Evolutionary conservation across 2,888 invertebrate species (phyloP).

Genomic region (Autographa gamma): DNA sequence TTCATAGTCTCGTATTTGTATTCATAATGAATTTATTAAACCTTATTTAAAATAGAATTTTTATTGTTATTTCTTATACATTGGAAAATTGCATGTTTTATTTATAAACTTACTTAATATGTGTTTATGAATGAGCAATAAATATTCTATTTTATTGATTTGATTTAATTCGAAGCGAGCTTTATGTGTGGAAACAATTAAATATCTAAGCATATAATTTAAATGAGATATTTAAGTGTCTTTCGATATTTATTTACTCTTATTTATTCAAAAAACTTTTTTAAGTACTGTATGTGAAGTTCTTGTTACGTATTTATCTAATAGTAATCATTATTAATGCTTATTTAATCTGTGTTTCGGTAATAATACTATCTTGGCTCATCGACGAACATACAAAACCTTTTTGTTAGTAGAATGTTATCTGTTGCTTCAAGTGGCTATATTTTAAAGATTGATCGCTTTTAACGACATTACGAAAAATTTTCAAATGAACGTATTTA

Average conservation of each 20-base stretch:
- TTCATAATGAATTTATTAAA: slow-evolving; percentile 29
- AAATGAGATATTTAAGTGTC: neutral
- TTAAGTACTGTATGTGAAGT: neutral
- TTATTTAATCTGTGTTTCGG: slow-evolving; percentile 14
- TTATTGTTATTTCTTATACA: neutral
- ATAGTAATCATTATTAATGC: neutral
- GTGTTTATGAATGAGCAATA: neutral
- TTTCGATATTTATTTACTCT: neutral
- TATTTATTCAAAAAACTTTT: too few species aligned
- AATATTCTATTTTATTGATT: neutral
- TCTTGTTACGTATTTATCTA: neutral
- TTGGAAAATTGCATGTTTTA: neutral
- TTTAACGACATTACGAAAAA: too few species aligned
- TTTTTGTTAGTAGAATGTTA: slow-evolving; percentile 5
- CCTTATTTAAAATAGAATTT: neutral
- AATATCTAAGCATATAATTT: neutral
- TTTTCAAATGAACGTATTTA: too few species aligned
- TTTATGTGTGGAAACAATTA: neutral
- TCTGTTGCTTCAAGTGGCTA: slow-evolving; percentile 35
- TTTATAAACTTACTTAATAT: neutral
- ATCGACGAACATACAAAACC: slow-evolving; percentile 17
- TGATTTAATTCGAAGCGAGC: neutral
- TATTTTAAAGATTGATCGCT: neutral
- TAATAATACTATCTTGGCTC: slow-evolving; percentile 21
- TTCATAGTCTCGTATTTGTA: slow-evolving; percentile 16